These are phyloP conservation scores for Acanthopleura granulata DNA, from an alignment of 2,888 invertebrate genomes.

Conservation along the genomic window DNA sequence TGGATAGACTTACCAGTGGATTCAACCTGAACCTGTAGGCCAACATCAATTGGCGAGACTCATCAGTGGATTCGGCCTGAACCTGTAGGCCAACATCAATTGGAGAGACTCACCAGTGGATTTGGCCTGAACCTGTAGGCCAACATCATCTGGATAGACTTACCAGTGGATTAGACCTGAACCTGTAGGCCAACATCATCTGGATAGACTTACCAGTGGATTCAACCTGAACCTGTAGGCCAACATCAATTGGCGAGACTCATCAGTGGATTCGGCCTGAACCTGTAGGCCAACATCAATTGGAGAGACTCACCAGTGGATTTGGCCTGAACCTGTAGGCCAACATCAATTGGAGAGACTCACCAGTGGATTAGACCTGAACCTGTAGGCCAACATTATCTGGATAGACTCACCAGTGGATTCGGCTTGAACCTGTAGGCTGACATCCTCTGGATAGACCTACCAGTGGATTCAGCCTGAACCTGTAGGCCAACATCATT, in stretches of 20 bases:
- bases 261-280: neutral
- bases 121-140: neutral
- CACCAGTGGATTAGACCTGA: neutral
- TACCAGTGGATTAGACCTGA: neutral
- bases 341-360: neutral
- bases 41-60: neutral
- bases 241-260: slow-evolving; percentile 82
- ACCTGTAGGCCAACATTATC: neutral
- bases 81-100: neutral
- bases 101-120: neutral
- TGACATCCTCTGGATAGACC: slow-evolving; percentile 53
- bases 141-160: neutral
- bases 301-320: neutral
- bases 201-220: slow-evolving; percentile 81
- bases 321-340: neutral
- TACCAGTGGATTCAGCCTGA: slow-evolving; percentile 96
- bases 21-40: neutral
- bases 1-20: neutral
- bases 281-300: neutral
- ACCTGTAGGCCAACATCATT: slow-evolving; percentile 99
- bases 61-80: neutral
- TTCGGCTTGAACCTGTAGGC: neutral
- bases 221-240: slow-evolving; percentile 97
- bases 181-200: neutral
- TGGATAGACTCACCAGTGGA: neutral